Base-by-base conservation (phyloP, 1,140 invertebrate genomes). In the Trichonephila clavata region DNA sequence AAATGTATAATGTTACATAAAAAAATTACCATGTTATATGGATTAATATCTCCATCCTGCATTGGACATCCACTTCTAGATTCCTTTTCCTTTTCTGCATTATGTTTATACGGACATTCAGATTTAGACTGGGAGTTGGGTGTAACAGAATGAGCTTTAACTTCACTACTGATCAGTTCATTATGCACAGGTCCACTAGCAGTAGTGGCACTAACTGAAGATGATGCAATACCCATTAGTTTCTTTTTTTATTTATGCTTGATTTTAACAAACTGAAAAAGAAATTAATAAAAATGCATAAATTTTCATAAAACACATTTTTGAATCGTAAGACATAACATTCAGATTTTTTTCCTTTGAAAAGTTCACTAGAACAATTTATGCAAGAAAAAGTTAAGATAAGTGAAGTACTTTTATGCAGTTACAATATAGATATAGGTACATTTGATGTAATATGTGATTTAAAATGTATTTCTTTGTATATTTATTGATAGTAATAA, bases 21-120 rank as follows among this genome's bases (percentile, higher is more conserved):
- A 92, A 83, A 89, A 60, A 91, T 95, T 95, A 97, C 97, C 98
- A 98, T 98, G 95, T 98, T 98, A 86, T 97, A 96, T 4, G 97
- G 97, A 96, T 98, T 98, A 8, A 98, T 96, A 94, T 97, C 97
- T 92, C 96, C 95, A 20, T 39, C 80, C 16, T 86, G 68, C 27
- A 92, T 81, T 77, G 91, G 91, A 32, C 91, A 92, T 86, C 60
- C 83, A 77, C 61, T 68, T 63, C 39, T 50, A 27, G 71, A 16
- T 39, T 39, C 21, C 4, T 68, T 80, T 50, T 24, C 39, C 32
- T 68, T 50, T 86, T 83, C 83, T 59, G 86, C 83, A 86, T 92
- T 32, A 68, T 92, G 91, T 60, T 86, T 92, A 43, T 92, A 92
- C 18, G 91, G 91, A 77, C 91, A 92, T 68, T 83, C 91, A 32